Evolutionary conservation across 2,797 vertebrate species (phyloP).

Genomic region (Molossus alvarezi): DNA sequence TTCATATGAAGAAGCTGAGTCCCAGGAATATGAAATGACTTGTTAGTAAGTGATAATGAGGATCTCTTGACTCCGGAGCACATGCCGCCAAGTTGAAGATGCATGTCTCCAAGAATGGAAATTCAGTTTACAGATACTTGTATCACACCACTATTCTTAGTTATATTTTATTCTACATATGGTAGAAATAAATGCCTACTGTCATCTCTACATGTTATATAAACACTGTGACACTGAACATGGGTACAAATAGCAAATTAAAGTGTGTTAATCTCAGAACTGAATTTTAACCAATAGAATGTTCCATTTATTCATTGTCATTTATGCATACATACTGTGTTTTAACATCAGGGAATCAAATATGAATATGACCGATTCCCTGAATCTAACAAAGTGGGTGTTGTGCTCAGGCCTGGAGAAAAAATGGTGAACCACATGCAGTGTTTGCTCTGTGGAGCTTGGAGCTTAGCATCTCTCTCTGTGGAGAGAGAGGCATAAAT

Average conservation of each 20-base stretch:
- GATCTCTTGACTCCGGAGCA: neutral
- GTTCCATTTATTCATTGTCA: neutral
- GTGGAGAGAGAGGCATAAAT: neutral
- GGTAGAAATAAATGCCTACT: neutral
- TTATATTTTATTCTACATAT: neutral
- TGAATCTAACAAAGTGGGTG: neutral
- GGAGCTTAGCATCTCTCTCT: neutral
- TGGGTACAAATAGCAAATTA: neutral
- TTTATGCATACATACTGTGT: neutral
- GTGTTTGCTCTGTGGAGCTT: neutral
- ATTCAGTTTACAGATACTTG: neutral
- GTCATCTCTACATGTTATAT: neutral
- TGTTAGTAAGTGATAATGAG: neutral
- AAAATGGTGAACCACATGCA: neutral
- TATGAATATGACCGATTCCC: neutral
- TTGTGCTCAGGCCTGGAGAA: neutral
- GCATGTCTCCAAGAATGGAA: neutral
- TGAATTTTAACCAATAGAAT: neutral
- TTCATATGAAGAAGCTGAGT: neutral
- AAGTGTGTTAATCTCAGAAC: neutral
- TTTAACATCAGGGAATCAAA: neutral
- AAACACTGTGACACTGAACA: neutral
- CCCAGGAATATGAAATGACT: neutral
- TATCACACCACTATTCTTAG: neutral
- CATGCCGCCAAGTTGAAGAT: neutral